Base-by-base conservation (phyloP, 2,888 invertebrate genomes). In the Polydrusus pterygomalis region DNA sequence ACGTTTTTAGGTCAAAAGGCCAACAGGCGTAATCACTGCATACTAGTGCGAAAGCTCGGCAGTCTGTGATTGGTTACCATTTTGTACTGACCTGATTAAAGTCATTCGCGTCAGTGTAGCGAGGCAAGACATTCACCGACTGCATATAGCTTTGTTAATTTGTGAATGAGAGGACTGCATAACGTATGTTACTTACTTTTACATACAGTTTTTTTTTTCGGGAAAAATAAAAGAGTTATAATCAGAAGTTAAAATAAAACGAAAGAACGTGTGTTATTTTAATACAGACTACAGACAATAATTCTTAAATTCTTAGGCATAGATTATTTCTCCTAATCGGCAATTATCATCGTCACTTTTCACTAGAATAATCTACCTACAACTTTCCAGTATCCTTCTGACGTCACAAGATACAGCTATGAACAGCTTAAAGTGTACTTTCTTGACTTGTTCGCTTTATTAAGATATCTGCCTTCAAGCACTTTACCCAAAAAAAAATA, bases 1-100 rank as follows among this genome's bases (percentile, higher is more conserved):
- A 77, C 77, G 84, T 85, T 85, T 85, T 85, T 84, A 85, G 85
- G 85, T 81, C 85, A 84, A 85, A 85, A 85, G 85, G 85, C 84
- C 85, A 85, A 64, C 79, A 75, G 78, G 78, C 78, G 78, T 78
- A 80, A 81, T 81, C 77, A 75, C 79, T 79, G 78, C 80, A 79
- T 79, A 78, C 77, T 83, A 80, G 82, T 82, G 82, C 83, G 82
- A 82, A 82, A 82, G 82, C 75, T 71, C 74, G 70, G 75, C 70
- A 49, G 54, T 34, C 47, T 70, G 60, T 74, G 75, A 81, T 82
- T 82, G 83, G 82, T 80, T 78, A 78, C 76, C 77, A 78, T 74
- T 78, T 75, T 71, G 77, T 79, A 79, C 77, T 82, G 84, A 83
- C 84, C 84, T 81, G 81, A 82, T 84, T 84, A 80, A 81, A 79